Percentiles rank a stretch among this genome's conserved stretches.
Evolutionary conservation across 2,113 vertebrate genomes (phyloP).

Genomic region (Callorhinus ursinus): DNA sequence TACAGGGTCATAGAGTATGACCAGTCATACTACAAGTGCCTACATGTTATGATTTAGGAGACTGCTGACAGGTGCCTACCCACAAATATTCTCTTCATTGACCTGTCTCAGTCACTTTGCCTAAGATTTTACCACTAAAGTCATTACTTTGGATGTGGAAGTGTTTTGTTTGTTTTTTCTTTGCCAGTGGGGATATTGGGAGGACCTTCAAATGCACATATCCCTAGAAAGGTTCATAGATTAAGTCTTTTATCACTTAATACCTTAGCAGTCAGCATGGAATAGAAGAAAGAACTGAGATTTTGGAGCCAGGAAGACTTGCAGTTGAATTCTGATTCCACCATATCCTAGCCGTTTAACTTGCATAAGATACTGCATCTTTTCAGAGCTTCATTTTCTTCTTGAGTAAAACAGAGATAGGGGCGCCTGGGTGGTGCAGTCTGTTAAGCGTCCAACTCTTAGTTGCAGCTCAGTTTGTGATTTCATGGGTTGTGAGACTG

Average conservation of each 20-base stretch:
- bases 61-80: background rate
- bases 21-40: background rate
- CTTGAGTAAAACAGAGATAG: background rate
- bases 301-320: background rate
- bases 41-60: background rate
- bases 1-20: background rate
- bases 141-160: background rate
- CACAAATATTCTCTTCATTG: background rate
- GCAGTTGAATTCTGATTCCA: conserved; percentile 6
- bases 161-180: background rate
- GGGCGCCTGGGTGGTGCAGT: too few species aligned
- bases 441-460: too few species aligned
- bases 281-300: background rate
- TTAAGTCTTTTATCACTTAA: background rate
- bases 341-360: background rate
- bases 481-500: too few species aligned
- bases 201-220: background rate
- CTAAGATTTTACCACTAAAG: background rate
- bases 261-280: background rate
- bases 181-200: background rate
- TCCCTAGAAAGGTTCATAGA: background rate
- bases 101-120: background rate
- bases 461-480: too few species aligned
- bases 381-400: background rate
- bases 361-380: background rate